phyloP scores from a whole-genome alignment of 2,888 invertebrate genomes.

The Ditula angustiorana region DNA sequence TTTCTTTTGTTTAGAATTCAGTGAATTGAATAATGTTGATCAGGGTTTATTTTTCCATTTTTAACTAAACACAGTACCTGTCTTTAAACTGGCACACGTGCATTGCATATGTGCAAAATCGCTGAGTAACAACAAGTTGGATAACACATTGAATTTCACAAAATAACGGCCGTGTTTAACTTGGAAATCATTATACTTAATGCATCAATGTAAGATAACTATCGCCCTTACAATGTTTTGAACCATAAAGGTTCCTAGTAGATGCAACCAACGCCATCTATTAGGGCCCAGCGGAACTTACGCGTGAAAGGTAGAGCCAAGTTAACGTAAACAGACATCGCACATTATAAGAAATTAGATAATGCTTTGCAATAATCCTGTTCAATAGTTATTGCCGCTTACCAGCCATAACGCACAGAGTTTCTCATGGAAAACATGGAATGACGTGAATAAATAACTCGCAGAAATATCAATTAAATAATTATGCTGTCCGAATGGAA shows the following conservation, averaged over 20 bases:
- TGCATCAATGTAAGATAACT: slow-evolving; percentile 19
- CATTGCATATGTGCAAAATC: neutral
- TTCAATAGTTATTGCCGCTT: slow-evolving; percentile 37
- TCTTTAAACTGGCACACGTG: too few relatives aligned
- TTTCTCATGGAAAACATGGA: slow-evolving; percentile 77
- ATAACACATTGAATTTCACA: neutral
- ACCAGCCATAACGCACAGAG: slow-evolving; percentile 69
- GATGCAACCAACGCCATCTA: slow-evolving; percentile 29
- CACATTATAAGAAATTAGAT: slow-evolving; percentile 38
- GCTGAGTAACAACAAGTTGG: neutral
- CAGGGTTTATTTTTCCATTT: slow-evolving; percentile 32
- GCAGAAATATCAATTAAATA: slow-evolving; percentile 87
- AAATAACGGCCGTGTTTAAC: slow-evolving; percentile 21
- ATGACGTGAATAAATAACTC: slow-evolving; percentile 86
- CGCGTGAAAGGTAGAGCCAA: slow-evolving; percentile 14
- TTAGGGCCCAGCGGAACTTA: slow-evolving; percentile 14
- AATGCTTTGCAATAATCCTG: slow-evolving; percentile 36
- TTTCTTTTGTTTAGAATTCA: slow-evolving; percentile 66
- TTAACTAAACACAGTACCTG: too few relatives aligned
- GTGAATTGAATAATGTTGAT: slow-evolving; percentile 50
- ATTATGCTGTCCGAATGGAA: slow-evolving; percentile 86
- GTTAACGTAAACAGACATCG: slow-evolving; percentile 19
- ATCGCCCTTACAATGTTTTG: slow-evolving; percentile 34
- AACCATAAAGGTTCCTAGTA: slow-evolving; percentile 26
- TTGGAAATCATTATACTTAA: slow-evolving; percentile 22